phyloP scores from a whole-genome alignment of 2,888 invertebrate genomes.

The Dorcus hopei region DNA sequence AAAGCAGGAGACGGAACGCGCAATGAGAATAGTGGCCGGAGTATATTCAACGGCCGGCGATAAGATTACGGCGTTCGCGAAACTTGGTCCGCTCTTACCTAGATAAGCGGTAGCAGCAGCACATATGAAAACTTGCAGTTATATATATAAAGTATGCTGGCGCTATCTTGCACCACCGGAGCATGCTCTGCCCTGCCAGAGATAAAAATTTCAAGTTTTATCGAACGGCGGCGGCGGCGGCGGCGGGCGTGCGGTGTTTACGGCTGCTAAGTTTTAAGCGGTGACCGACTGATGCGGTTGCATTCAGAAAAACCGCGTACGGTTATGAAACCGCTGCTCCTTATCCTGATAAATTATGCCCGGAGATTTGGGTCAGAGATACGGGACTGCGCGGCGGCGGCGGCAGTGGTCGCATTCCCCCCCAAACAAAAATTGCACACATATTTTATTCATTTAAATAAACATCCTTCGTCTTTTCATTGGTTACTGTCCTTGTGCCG shows the following conservation, averaged over 20 bases:
- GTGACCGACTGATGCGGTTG: constrained; percentile 18
- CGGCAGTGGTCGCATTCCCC: constrained; percentile 1
- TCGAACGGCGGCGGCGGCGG: constrained; percentile 12
- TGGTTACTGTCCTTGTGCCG: not conserved
- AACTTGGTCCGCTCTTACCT: constrained; percentile 30
- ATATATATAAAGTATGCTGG: constrained; percentile 23
- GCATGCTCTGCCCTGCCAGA: constrained; percentile 16
- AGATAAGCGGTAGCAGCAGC: constrained; percentile 24
- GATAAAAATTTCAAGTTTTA: constrained; percentile 34
- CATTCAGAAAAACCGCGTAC: constrained; percentile 19
- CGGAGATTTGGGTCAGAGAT: constrained; percentile 33
- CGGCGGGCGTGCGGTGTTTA: not conserved
- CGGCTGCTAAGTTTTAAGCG: constrained; percentile 22
- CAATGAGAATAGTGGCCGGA: constrained; percentile 36
- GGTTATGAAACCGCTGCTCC: constrained; percentile 24
- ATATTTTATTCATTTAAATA: constrained; percentile 6
- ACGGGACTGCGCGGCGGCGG: constrained; percentile 16
- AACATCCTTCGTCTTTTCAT: not conserved
- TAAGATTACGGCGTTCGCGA: constrained; percentile 34
- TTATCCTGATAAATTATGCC: constrained; percentile 33
- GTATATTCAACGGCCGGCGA: constrained; percentile 33
- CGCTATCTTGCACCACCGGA: constrained; percentile 19
- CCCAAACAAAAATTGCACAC: constrained; percentile 16
- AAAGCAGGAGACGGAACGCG: constrained; percentile 8
- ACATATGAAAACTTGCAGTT: constrained; percentile 37